Evolutionary conservation across 2,113 vertebrate species (phyloP), one percentile per base, ranked within the genome.

Genomic region (Phylloscopus trochiloides): DNA sequence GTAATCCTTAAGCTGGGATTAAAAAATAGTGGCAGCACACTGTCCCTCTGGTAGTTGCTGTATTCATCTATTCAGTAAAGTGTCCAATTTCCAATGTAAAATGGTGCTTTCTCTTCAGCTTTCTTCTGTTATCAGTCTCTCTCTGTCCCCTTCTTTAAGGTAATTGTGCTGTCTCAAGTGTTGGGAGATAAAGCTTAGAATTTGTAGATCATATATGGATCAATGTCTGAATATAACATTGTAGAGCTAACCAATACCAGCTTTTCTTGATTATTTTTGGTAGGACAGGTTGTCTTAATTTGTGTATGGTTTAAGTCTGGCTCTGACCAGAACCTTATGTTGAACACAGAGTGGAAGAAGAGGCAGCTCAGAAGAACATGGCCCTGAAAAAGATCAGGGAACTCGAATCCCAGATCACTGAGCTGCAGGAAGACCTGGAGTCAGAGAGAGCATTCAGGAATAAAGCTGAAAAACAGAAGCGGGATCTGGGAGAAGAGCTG

Each of bases 381-480:
- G 99, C 99, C 57, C 97, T 99, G 65, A 99, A 99, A 93, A 99
- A 99, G 97, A 99, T 99, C 84, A 98, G 99, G 9, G 99, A 99
- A 95, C 96, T 99, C 8, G 99, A 99, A 91, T 99, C 99, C 16
- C 99, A 99, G 97, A 98, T 99, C 83, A 98, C 98, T 1, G 99
- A 99, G 51, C 98, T 99, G 61, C 99, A 99, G 96, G 99, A 99
- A 92, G 99, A 99, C 86, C 87, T 99, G 88, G 99, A 99, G 31
- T 98, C 99, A 18, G 99, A 99, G 97, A 97, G 98, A 51, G 98
- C 98, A 28, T 98, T 98, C 10, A 98, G 99, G 17, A 94, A 98
- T 86, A 99, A 99, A 97, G 99, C 99, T 0, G 99, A 99, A 96
- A 99, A 99, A 86, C 98, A 99, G 96, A 99, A 99, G 54, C 96